Conservation (phyloP, 2,113 vertebrate species). For the Rostratula benghalensis region DNA sequence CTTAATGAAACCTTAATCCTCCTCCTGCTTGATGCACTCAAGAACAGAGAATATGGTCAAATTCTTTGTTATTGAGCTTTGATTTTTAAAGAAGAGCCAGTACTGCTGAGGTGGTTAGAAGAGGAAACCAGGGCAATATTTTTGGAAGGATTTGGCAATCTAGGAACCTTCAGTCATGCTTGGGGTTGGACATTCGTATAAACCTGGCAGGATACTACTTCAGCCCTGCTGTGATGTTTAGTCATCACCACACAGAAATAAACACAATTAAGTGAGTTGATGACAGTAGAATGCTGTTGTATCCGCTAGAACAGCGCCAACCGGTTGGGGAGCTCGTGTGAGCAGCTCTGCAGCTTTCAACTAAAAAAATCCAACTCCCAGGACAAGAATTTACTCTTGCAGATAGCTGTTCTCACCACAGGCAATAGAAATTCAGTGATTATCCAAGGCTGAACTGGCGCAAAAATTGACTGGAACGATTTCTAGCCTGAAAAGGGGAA, state of each 20-base stretch:
- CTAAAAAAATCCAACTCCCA: not conserved
- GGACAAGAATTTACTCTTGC: not conserved
- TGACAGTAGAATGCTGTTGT: not conserved
- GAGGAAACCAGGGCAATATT: not conserved
- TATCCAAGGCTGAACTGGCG: not conserved
- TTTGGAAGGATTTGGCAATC: not conserved
- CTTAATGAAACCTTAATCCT: not conserved
- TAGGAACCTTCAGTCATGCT: not conserved
- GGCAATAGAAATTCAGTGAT: not conserved
- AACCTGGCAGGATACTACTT: not conserved
- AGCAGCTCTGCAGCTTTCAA: not conserved
- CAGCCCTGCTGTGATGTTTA: accelerated
- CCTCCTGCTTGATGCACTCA: not conserved
- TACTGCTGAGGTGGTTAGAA: not conserved
- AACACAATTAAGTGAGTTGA: not conserved
- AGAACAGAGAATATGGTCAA: not conserved
- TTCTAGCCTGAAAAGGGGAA: not conserved
- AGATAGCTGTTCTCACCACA: accelerated
- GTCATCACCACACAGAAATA: not conserved
- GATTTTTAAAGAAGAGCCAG: not conserved
- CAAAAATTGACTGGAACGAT: not conserved
- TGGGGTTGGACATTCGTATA: not conserved
- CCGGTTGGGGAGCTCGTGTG: not conserved
- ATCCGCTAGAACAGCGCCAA: not conserved
- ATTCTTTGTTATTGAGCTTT: not conserved